Conservation (phyloP, 2,797 vertebrate species). For the Hirundo rustica region DNA sequence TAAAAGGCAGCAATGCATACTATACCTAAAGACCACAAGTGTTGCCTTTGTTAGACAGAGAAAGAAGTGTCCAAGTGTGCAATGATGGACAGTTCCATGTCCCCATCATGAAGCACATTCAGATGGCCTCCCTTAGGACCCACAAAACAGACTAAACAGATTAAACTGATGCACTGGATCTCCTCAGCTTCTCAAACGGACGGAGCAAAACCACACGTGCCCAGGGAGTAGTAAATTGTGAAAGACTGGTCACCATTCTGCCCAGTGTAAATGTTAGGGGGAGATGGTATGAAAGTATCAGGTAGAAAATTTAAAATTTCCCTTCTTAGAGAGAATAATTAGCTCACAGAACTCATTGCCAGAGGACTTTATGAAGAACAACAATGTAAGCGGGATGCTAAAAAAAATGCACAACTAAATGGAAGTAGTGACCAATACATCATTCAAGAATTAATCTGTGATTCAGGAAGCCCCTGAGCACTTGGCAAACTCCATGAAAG, state of each 20-base stretch:
- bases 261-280: background rate
- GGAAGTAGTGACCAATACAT: background rate
- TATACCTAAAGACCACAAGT: background rate
- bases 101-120: background rate
- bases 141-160: background rate
- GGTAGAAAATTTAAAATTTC: background rate
- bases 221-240: background rate
- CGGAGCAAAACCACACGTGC: fast-evolving
- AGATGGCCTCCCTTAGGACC: background rate
- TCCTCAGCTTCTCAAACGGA: background rate
- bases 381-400: fast-evolving
- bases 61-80: background rate
- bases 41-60: background rate
- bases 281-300: background rate
- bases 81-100: background rate
- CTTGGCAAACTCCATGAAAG: background rate
- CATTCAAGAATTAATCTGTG: background rate
- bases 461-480: background rate
- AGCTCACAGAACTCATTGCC: background rate
- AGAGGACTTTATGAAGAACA: background rate
- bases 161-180: background rate
- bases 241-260: background rate
- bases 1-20: background rate
- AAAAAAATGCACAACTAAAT: background rate
- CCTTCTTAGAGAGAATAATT: background rate